These are phyloP conservation scores for Ceratina australensis DNA, from an alignment of 1,140 invertebrate genomes.

Conservation along the genomic window DNA sequence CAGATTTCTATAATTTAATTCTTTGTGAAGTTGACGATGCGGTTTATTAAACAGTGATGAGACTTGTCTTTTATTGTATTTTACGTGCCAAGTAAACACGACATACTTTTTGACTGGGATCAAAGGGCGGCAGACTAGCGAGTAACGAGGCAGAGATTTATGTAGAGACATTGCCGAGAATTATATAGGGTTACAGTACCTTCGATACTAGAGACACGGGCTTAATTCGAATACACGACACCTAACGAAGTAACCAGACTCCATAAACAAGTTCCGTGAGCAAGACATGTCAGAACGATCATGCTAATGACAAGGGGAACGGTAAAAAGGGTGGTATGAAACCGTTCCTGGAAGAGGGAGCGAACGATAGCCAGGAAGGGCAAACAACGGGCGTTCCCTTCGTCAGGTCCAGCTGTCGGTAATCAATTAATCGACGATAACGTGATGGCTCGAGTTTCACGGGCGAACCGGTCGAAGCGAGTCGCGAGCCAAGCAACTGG, in stretches of 20 bases:
- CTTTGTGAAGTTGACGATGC: no score
- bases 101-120: no score
- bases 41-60: no score
- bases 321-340: background rate
- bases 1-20: no score
- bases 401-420: background rate
- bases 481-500: background rate
- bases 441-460: slow-evolving; percentile 36
- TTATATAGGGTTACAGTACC: no score
- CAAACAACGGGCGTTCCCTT: slow-evolving; percentile 9
- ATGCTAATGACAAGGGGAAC: background rate
- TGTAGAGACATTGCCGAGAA: no score
- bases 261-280: background rate
- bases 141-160: no score
- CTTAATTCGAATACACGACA: no score
- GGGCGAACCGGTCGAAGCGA: slow-evolving; percentile 21
- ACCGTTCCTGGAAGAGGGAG: background rate
- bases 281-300: background rate
- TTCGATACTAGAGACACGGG: no score
- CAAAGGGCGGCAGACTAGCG: no score
- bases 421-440: slow-evolving; percentile 46
- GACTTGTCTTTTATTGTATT: no score
- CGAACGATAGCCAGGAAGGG: background rate
- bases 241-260: background rate
- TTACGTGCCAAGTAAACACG: no score